Conservation (phyloP, 2,888 invertebrate genomes). For the Campoletis raptor region DNA sequence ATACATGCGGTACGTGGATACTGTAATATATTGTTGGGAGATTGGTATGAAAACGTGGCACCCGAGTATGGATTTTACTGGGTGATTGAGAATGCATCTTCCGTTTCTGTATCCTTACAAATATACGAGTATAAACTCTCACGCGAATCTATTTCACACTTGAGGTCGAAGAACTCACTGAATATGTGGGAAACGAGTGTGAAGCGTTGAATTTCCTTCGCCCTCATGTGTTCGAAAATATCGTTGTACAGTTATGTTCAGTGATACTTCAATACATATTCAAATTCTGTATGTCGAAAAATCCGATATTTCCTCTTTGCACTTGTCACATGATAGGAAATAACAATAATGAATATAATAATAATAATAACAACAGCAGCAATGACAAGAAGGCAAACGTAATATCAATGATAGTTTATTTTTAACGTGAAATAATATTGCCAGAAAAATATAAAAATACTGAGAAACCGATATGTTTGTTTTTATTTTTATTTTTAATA, state of each 20-base stretch:
- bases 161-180: constrained; percentile 37
- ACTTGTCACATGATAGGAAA: constrained; percentile 7
- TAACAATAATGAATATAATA: neutral
- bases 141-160: constrained; percentile 43
- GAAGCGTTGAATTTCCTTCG: constrained; percentile 41
- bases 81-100: constrained; percentile 59
- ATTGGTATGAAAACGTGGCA: constrained; percentile 38
- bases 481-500: neutral
- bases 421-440: neutral
- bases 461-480: constrained; percentile 17
- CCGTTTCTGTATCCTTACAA: constrained; percentile 36
- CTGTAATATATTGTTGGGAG: constrained; percentile 37
- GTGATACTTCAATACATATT: constrained; percentile 20
- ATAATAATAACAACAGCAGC: neutral
- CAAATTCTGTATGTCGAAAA: constrained; percentile 44
- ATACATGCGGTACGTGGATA: constrained; percentile 4
- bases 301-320: constrained; percentile 45
- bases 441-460: neutral
- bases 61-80: constrained; percentile 48
- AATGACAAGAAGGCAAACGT: neutral
- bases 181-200: constrained; percentile 35
- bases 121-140: constrained; percentile 22
- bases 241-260: constrained; percentile 21
- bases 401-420: neutral
- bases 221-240: constrained; percentile 36